phyloP scores from a whole-genome alignment of 1,140 invertebrate species.

The Leptopilina clavipes region DNA sequence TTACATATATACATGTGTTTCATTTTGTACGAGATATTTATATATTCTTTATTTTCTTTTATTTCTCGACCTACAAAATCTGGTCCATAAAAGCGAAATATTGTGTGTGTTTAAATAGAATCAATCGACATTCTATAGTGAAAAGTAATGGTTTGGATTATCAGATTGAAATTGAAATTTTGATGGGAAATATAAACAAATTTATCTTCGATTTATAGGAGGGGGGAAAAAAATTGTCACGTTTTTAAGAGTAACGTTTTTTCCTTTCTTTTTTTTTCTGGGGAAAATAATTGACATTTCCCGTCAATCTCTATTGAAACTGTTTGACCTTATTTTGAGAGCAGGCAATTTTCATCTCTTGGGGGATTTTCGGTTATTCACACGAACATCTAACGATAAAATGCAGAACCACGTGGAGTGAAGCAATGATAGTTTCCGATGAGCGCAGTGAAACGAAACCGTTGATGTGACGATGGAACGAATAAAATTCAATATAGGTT shows the following conservation, averaged over 20 bases:
- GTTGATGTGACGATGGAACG: slow-evolving; percentile 3
- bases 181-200: no score
- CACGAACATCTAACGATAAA: slow-evolving; percentile 43
- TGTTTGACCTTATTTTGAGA: slow-evolving; percentile 51
- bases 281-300: slow-evolving; percentile 49
- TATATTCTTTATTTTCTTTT: no score
- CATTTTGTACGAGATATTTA: no score
- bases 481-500: slow-evolving; percentile 19
- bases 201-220: not conserved
- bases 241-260: no score
- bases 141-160: no score
- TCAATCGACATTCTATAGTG: no score
- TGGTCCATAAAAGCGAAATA: no score
- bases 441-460: slow-evolving; percentile 28
- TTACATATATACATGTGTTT: no score
- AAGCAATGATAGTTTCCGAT: slow-evolving; percentile 38
- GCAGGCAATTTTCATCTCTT: slow-evolving; percentile 51
- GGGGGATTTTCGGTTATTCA: slow-evolving; percentile 25
- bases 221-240: not conserved
- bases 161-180: no score
- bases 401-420: slow-evolving; percentile 43
- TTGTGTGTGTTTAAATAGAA: no score
- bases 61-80: no score
- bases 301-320: slow-evolving; percentile 54
- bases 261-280: no score